phyloP scores from a whole-genome alignment of 2,797 vertebrate species.

The Clamator glandarius region DNA sequence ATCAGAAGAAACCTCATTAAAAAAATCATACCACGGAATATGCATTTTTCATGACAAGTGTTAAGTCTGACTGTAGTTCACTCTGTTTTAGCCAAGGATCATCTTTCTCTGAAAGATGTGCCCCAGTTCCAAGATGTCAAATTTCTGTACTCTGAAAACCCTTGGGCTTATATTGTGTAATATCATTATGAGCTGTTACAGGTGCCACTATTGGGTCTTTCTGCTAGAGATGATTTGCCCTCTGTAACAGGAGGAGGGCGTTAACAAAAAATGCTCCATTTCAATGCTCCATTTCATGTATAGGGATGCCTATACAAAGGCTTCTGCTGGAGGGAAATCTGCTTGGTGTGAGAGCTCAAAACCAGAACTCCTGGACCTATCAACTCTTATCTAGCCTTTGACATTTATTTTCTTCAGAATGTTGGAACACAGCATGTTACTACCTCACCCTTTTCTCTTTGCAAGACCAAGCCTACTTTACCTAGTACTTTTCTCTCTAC shows the following conservation, averaged over 20 bases:
- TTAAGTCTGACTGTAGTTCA: not conserved
- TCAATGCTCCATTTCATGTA: not conserved
- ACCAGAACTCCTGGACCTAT: not conserved
- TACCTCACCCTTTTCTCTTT: not conserved
- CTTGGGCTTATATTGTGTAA: not conserved
- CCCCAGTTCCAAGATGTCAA: not conserved
- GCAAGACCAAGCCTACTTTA: not conserved
- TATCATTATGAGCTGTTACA: not conserved
- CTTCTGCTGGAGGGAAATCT: not conserved
- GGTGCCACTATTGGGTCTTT: not conserved
- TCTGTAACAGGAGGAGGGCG: not conserved
- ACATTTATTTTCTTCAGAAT: not conserved
- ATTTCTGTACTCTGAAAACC: not conserved
- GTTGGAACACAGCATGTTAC: not conserved
- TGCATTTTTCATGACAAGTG: not conserved
- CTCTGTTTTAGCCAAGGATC: not conserved
- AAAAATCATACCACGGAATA: not conserved
- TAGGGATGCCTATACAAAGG: not conserved
- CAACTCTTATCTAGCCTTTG: not conserved
- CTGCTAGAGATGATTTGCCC: not conserved
- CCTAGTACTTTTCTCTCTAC: not conserved
- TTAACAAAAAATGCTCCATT: not conserved
- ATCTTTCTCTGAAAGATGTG: not conserved
- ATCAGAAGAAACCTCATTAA: not conserved
- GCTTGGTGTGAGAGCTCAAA: not conserved